Evolutionary conservation across 1,140 invertebrate genomes (phyloP).

Genomic region (Lordiphosa clarofinis): DNA sequence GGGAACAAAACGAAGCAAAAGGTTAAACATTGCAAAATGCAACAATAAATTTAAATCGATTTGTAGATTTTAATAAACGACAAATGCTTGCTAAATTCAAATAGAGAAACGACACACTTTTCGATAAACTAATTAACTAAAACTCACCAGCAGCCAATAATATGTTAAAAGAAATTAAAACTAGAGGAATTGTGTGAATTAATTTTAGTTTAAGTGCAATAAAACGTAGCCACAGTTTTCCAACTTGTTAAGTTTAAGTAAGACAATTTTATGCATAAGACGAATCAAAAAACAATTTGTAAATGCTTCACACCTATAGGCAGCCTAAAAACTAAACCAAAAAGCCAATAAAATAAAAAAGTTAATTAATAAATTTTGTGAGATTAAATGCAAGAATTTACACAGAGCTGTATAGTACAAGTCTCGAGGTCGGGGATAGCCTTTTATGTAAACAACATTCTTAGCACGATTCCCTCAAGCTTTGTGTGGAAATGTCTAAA

Average conservation of each 20-base stretch:
- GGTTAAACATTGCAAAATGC: constrained; percentile 74
- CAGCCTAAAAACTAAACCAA: constrained; percentile 18
- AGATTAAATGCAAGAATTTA: no score
- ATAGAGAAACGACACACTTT: no score
- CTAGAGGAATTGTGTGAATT: constrained; percentile 54
- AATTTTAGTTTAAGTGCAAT: constrained; percentile 57
- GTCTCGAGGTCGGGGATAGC: constrained; percentile 3
- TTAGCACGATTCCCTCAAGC: constrained; percentile 23
- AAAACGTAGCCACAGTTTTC: constrained; percentile 44
- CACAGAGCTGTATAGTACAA: no score
- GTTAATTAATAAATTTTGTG: constrained; percentile 68
- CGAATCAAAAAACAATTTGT: constrained; percentile 43
- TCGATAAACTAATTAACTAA: constrained; percentile 3
- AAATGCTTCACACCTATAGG: constrained; percentile 52
- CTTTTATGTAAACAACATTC: constrained; percentile 52
- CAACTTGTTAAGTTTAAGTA: constrained; percentile 67
- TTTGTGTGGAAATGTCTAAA: constrained; percentile 13
- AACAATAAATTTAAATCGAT: constrained; percentile 70
- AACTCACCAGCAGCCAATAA: constrained; percentile 25
- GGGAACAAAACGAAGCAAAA: constrained; percentile 40
- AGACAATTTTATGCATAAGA: constrained; percentile 36
- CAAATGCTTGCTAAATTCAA: constrained; percentile 32
- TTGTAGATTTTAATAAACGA: constrained; percentile 64
- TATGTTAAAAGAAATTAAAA: constrained; percentile 26
- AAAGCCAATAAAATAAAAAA: constrained; percentile 69